A percentile compares a stretch with the other conserved stretches of the same genome.
Conservation (phyloP, 2,888 invertebrate species). For the Athalia rosae region DNA sequence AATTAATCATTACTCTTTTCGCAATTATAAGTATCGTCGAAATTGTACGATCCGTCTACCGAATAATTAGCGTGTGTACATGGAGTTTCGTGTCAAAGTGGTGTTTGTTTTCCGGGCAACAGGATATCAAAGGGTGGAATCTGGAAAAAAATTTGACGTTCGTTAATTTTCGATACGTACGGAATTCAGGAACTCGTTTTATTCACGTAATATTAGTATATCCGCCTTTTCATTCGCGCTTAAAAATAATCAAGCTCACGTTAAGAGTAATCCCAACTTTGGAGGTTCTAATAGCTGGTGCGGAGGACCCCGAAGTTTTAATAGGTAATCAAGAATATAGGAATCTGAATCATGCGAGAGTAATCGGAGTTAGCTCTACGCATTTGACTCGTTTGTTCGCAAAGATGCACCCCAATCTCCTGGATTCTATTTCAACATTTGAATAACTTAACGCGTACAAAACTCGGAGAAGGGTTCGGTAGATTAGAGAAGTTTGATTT, state of each 20-base stretch:
- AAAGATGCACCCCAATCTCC: not conserved
- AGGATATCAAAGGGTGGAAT: conserved; percentile 2
- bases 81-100: not conserved
- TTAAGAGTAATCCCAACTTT: no score
- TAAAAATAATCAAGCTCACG: no score
- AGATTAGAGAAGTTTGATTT: conserved; percentile 22
- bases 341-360: no score
- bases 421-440: not conserved
- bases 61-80: not conserved
- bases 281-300: no score
- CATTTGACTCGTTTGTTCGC: conserved; percentile 3
- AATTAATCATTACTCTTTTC: not conserved
- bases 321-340: no score
- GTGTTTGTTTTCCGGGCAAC: not conserved
- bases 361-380: not conserved
- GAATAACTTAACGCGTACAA: not conserved
- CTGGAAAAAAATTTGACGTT: not conserved
- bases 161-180: no score
- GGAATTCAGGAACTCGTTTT: no score
- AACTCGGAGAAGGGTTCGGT: not conserved
- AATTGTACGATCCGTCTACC: not conserved
- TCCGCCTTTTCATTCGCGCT: no score
- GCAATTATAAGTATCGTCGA: not conserved
- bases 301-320: no score
- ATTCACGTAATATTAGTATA: no score